These are phyloP conservation scores for Eueremaeus valkanovi DNA, from an alignment of 2,888 invertebrate genomes.

Conservation along the genomic window DNA sequence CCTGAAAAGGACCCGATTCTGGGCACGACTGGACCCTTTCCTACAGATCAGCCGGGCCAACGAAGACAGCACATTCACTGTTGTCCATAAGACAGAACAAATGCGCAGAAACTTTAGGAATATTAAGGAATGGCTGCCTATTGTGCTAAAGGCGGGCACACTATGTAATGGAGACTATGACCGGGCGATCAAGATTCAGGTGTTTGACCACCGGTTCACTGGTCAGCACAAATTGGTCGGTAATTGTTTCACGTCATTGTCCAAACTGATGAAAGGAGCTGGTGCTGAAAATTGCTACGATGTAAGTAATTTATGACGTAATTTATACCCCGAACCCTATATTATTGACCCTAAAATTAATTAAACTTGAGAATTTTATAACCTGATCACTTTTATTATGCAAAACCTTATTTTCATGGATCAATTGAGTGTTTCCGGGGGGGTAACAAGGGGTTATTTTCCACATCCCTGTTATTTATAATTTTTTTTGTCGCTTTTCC, in stretches of 20 bases:
- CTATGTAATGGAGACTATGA: slow-evolving; percentile 59
- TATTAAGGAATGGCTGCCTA: slow-evolving; percentile 55
- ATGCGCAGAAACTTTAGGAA: slow-evolving; percentile 58
- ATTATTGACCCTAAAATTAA: too few relatives aligned
- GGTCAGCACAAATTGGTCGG: slow-evolving; percentile 40
- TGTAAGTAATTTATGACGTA: neutral
- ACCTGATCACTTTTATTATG: too few relatives aligned
- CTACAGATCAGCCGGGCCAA: slow-evolving; percentile 50
- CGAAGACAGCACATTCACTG: slow-evolving; percentile 55
- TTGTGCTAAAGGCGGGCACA: slow-evolving; percentile 54
- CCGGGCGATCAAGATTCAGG: slow-evolving; percentile 56
- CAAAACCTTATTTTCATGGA: too few relatives aligned
- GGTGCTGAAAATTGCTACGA: neutral
- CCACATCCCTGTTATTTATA: neutral
- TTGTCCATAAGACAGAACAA: slow-evolving; percentile 59
- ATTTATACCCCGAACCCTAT: too few relatives aligned
- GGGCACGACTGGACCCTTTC: neutral
- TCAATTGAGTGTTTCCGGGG: too few relatives aligned
- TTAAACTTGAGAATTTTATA: too few relatives aligned
- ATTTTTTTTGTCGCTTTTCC: too few relatives aligned
- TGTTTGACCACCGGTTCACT: slow-evolving; percentile 48
- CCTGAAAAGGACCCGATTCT: slow-evolving; percentile 4
- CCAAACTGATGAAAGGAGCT: neutral
- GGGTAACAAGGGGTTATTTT: neutral
- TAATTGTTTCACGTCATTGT: slow-evolving; percentile 28